phyloP scores from a whole-genome alignment of 2,888 invertebrate genomes.

The Xestoiulus laeticollis region DNA sequence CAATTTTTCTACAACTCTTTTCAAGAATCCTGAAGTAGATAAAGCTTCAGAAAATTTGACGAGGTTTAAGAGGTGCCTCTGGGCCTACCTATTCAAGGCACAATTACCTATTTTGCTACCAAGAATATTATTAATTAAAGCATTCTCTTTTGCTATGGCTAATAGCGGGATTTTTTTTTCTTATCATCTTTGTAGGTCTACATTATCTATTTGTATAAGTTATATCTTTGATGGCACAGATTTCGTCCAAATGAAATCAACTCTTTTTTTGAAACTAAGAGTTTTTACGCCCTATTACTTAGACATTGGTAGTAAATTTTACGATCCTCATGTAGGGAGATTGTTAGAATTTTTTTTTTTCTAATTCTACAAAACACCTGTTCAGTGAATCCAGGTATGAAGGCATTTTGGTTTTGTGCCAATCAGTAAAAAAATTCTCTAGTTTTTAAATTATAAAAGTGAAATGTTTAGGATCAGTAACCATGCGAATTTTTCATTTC shows the following conservation, averaged over 20 bases:
- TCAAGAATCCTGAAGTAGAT: background rate
- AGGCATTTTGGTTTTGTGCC: background rate
- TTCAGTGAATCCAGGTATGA: background rate
- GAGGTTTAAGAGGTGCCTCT: background rate
- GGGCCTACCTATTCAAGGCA: background rate
- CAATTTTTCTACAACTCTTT: background rate
- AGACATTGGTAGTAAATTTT: background rate
- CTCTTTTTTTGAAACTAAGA: background rate
- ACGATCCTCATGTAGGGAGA: background rate
- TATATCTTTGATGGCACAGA: constrained; percentile 36
- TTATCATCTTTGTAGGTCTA: background rate
- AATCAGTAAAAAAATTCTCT: background rate
- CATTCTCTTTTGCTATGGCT: background rate
- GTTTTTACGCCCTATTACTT: background rate
- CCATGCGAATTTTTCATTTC: background rate
- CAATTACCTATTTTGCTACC: constrained; percentile 25
- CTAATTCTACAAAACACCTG: background rate
- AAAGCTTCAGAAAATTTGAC: background rate
- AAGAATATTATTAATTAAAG: background rate
- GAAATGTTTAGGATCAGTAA: background rate
- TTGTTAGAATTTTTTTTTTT: background rate
- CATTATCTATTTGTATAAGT: constrained; percentile 6
- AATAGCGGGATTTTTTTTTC: background rate
- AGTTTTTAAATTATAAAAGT: background rate
- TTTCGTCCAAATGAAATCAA: background rate